These are phyloP conservation scores for Busseola fusca DNA, from an alignment of 2,888 invertebrate species.

Conservation along the genomic window DNA sequence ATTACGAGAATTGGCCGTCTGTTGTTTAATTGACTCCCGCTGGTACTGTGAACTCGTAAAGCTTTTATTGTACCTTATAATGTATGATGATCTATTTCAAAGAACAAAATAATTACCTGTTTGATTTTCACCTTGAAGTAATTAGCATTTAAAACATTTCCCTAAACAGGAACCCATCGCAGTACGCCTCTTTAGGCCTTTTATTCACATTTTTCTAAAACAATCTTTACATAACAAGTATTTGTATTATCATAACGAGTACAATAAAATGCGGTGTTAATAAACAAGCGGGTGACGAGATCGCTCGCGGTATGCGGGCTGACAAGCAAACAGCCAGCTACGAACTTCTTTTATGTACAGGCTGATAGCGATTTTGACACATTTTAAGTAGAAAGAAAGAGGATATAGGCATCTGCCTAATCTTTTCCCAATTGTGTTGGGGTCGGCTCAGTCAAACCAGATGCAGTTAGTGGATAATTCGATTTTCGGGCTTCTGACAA, in stretches of 20 bases:
- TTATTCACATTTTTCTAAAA: conserved; percentile 26
- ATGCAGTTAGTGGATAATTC: no score
- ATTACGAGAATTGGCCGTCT: no score
- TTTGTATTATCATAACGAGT: conserved; percentile 43
- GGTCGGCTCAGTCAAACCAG: not conserved
- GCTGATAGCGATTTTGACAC: conserved; percentile 24
- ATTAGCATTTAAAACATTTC: conserved; percentile 1
- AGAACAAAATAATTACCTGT: not conserved
- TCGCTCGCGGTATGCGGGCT: conserved; percentile 75
- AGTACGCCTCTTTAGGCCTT: not conserved
- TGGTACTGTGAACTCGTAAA: not conserved
- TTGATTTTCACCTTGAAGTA: not conserved
- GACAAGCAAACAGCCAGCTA: conserved; percentile 73
- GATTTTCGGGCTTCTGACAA: not conserved
- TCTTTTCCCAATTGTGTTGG: not conserved
- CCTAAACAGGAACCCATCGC: not conserved
- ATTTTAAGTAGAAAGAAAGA: not conserved
- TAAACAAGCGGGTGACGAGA: conserved; percentile 58
- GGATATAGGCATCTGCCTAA: not conserved
- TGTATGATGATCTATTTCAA: not conserved
- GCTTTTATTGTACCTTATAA: not conserved
- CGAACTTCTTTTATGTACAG: conserved; percentile 70
- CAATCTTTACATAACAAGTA: conserved; percentile 21
- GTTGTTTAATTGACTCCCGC: not conserved
- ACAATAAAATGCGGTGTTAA: conserved; percentile 59